A percentile compares a stretch with the other conserved stretches of the same genome.
These are phyloP conservation scores for Bufo gargarizans DNA, from an alignment of 2,113 vertebrate genomes.

Conservation along the genomic window DNA sequence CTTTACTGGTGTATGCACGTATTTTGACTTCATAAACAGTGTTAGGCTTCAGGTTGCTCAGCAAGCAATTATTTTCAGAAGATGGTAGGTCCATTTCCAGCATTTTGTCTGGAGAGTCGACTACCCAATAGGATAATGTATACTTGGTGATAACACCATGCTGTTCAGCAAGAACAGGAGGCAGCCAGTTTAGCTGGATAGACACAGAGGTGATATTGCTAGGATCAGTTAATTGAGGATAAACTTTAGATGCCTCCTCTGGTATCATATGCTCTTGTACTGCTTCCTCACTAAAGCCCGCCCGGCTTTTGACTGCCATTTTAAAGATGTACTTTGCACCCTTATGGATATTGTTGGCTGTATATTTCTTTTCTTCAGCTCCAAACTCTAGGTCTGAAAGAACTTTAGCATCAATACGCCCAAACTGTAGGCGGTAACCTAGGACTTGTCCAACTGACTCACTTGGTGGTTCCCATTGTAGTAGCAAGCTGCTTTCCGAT, in stretches of 20 bases:
- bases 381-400: conserved; percentile 89
- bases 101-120: conserved; percentile 71
- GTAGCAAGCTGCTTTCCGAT: conserved; percentile 80
- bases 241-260: conserved; percentile 87
- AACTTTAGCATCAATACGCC: conserved; percentile 83
- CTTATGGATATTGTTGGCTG: conserved; percentile 80
- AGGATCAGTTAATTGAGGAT: conserved; percentile 86
- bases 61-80: conserved; percentile 82
- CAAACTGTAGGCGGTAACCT: conserved; percentile 93
- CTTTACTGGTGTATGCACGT: conserved; percentile 96
- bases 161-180: conserved; percentile 89
- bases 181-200: conserved; percentile 90
- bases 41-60: conserved; percentile 92
- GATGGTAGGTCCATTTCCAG: conserved; percentile 84
- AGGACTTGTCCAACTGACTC: conserved; percentile 79
- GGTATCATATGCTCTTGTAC: conserved; percentile 81
- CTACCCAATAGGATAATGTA: conserved; percentile 92
- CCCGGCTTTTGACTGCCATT: conserved; percentile 88
- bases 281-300: conserved; percentile 91
- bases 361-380: conserved; percentile 79
- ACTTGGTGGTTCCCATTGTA: conserved; percentile 83
- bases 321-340: conserved; percentile 93
- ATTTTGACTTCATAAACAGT: conserved; percentile 95
- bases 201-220: conserved; percentile 87
- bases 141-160: conserved; percentile 91